A percentile compares a stretch with the other conserved stretches of the same genome.
Conservation (phyloP, 2,113 vertebrate genomes). For the Cnemophilus loriae region DNA sequence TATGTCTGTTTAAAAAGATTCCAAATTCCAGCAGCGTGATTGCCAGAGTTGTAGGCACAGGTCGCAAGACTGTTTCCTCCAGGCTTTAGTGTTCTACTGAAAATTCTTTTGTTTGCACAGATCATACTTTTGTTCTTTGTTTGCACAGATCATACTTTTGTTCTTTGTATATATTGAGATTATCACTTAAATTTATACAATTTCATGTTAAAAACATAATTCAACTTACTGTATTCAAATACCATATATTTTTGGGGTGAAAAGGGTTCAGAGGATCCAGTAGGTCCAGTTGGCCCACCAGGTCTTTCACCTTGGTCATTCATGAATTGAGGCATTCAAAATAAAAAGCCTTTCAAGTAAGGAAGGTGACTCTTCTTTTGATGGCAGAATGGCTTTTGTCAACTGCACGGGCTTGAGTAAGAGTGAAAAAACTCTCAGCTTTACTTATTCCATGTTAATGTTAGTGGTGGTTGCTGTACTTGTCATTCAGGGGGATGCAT, state of each 20-base stretch:
- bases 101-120: neutral
- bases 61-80: neutral
- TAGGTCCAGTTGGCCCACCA: conserved; percentile 59
- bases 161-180: neutral
- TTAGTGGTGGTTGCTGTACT: neutral
- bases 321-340: neutral
- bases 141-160: too few species aligned
- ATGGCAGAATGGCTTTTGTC: neutral
- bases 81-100: neutral
- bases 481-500: neutral
- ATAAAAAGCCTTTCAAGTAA: neutral
- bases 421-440: neutral
- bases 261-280: conserved; percentile 71
- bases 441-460: neutral
- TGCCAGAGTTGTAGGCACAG: accelerated
- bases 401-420: neutral
- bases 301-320: conserved; percentile 23
- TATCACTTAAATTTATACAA: neutral
- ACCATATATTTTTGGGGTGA: conserved; percentile 63
- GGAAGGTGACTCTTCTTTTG: neutral
- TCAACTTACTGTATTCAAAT: neutral
- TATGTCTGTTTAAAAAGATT: neutral
- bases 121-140: neutral
- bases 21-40: neutral
- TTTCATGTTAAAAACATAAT: neutral